Conservation (phyloP, 2,113 vertebrate species). For the Oncorhynchus clarkii region DNA sequence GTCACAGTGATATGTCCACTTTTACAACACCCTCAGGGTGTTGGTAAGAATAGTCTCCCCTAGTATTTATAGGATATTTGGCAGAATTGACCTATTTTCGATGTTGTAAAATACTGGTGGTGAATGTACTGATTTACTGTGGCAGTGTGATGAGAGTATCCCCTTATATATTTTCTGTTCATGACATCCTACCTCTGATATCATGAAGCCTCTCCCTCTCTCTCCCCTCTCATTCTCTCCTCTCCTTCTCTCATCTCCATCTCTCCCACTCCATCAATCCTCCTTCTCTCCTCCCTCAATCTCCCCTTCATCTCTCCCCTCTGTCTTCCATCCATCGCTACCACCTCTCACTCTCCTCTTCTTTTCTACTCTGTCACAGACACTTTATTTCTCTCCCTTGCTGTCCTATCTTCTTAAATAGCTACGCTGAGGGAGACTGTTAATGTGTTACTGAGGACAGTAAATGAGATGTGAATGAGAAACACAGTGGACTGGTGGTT, state of each 20-base stretch:
- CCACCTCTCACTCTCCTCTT: background rate
- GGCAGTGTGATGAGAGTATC: too few relatives aligned
- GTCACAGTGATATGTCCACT: too few relatives aligned
- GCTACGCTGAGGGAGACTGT: background rate
- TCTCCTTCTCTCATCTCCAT: background rate
- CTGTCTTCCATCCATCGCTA: background rate
- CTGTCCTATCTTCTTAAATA: background rate
- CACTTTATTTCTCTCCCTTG: constrained; percentile 1
- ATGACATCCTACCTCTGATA: too few relatives aligned
- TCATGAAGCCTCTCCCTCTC: background rate
- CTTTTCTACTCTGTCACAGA: background rate
- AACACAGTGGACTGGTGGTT: too few relatives aligned
- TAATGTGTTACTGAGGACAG: background rate
- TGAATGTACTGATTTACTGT: too few relatives aligned
- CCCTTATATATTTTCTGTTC: too few relatives aligned
- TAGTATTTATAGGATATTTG: too few relatives aligned
- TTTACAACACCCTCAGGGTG: too few relatives aligned
- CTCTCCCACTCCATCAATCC: background rate
- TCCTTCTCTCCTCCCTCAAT: background rate
- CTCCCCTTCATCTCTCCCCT: background rate
- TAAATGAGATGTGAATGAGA: too few relatives aligned
- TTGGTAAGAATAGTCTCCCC: too few relatives aligned
- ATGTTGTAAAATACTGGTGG: too few relatives aligned
- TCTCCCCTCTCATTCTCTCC: background rate
- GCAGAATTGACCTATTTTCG: too few relatives aligned